These are phyloP conservation scores for Tympanuchus pallidicinctus DNA, from an alignment of 2,113 vertebrate species.

Conservation along the genomic window DNA sequence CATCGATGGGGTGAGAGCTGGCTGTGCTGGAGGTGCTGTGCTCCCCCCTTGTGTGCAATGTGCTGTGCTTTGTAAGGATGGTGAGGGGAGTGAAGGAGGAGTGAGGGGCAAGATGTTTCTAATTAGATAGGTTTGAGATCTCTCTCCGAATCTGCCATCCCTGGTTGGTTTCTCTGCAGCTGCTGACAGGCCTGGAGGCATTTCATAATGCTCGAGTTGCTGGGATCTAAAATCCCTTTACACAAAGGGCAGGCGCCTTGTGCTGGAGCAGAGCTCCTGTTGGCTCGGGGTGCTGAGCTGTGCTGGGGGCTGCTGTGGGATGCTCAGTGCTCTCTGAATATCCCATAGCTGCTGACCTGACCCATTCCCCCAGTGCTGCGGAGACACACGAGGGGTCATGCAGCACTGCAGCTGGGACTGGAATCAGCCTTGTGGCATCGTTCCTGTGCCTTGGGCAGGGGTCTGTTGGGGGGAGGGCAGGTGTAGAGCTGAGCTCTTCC, in stretches of 20 bases:
- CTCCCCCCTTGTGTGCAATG: too few species aligned
- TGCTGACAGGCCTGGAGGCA: background rate
- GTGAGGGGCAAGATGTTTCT: background rate
- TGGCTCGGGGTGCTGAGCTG: background rate
- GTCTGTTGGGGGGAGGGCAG: background rate
- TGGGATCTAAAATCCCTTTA: background rate
- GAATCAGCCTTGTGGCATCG: background rate
- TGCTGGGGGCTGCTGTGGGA: background rate
- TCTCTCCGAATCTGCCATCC: slow-evolving; percentile 32
- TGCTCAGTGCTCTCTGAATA: background rate
- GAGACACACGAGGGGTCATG: fast-evolving
- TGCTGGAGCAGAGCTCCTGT: background rate
- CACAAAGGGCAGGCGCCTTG: background rate
- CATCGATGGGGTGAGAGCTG: background rate
- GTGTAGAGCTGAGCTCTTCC: too few species aligned
- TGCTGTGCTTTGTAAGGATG: too few species aligned
- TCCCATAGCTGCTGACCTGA: background rate
- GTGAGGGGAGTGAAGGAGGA: too few species aligned
- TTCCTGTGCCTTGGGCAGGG: background rate
- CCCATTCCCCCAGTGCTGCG: fast-evolving
- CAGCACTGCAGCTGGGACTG: background rate
- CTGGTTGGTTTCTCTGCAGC: background rate
- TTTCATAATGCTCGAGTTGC: background rate
- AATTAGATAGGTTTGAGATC: slow-evolving; percentile 48
- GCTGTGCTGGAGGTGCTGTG: background rate